Conservation (phyloP, 2,113 vertebrate species). For the Pseudopipra pipra region DNA sequence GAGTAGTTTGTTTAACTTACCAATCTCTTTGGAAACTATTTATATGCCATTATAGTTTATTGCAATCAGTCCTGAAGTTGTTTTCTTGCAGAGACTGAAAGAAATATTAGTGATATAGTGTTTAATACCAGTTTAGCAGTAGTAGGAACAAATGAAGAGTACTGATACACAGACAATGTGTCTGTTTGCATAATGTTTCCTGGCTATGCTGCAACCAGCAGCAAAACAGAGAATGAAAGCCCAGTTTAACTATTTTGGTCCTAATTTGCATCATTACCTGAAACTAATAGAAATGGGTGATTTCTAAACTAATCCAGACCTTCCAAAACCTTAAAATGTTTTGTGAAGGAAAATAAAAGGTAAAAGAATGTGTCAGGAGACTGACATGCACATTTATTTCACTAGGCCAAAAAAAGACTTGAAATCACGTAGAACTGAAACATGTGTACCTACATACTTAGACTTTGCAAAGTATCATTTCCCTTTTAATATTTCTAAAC, state of each 20-base stretch:
- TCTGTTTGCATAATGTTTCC: neutral
- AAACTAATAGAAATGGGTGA: neutral
- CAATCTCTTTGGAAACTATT: neutral
- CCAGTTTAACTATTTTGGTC: neutral
- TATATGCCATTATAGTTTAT: neutral
- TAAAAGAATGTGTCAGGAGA: rapidly evolving
- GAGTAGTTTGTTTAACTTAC: neutral
- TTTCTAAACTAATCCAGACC: neutral
- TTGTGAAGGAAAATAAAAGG: neutral
- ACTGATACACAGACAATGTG: neutral
- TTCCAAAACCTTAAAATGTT: neutral
- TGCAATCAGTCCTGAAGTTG: neutral
- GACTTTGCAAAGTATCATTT: neutral
- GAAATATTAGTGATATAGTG: neutral
- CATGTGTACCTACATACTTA: neutral
- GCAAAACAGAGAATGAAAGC: neutral
- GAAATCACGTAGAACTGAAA: neutral
- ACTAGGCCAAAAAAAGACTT: neutral
- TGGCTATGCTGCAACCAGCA: conserved; percentile 59
- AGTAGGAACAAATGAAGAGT: neutral
- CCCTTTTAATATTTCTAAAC: neutral
- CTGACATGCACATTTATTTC: neutral
- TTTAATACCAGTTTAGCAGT: neutral
- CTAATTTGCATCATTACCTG: neutral
- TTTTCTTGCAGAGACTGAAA: neutral